A percentile compares a stretch with the other conserved stretches of the same genome.
phyloP scores from a whole-genome alignment of 1,140 invertebrate genomes.

The Drosophila trapezifrons region DNA sequence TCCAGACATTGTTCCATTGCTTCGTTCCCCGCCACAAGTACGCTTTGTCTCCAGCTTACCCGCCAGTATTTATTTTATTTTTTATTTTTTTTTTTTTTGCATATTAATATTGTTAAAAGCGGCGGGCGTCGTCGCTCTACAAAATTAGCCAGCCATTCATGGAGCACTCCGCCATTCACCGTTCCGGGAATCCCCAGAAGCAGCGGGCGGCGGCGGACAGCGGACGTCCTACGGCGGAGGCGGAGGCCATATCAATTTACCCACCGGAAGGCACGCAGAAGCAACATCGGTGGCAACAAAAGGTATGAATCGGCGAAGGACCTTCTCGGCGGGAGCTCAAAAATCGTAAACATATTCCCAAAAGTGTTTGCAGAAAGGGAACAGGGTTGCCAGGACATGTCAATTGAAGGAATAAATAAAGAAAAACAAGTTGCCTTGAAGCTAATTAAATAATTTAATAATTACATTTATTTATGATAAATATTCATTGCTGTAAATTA shows the following conservation, averaged over 20 bases:
- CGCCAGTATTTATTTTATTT: constrained; percentile 69
- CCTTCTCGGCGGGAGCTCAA: constrained; percentile 46
- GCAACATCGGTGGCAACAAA: constrained; percentile 46
- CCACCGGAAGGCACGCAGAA: constrained; percentile 70
- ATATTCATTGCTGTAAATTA: too few species aligned
- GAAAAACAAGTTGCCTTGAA: too few species aligned
- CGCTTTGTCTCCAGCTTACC: constrained; percentile 51
- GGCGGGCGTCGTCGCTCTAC: constrained; percentile 48
- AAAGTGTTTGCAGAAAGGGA: neutral
- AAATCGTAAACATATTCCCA: constrained; percentile 58
- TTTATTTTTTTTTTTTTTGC: constrained; percentile 47
- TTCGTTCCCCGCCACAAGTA: constrained; percentile 14
- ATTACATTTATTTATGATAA: neutral
- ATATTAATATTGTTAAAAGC: constrained; percentile 82
- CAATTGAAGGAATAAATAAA: too few species aligned
- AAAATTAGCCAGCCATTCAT: constrained; percentile 80
- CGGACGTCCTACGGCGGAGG: too few species aligned
- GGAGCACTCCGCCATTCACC: constrained; percentile 27
- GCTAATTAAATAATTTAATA: neutral
- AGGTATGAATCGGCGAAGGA: constrained; percentile 24
- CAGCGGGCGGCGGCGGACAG: neutral
- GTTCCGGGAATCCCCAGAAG: constrained; percentile 18
- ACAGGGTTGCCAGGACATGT: too few species aligned
- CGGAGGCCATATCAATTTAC: constrained; percentile 69
- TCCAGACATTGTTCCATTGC: constrained; percentile 46